Conservation (phyloP, 2,888 invertebrate genomes). For the Dione vanillae region DNA sequence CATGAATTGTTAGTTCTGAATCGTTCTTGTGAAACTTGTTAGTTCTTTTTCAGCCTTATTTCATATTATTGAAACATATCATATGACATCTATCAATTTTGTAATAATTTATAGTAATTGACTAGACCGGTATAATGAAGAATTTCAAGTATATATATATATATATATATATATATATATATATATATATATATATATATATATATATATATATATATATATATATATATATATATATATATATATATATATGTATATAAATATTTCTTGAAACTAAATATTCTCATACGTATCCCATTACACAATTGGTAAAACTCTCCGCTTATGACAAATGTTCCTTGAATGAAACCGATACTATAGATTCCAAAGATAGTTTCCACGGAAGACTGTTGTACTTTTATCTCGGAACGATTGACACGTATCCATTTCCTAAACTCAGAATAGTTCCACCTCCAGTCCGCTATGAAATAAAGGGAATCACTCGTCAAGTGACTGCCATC, state of each 20-base stretch:
- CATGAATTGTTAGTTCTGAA: not conserved
- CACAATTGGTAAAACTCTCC: slow-evolving; percentile 16
- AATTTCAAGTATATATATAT: not conserved
- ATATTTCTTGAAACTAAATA: slow-evolving; percentile 10
- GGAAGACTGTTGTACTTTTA: slow-evolving; percentile 73
- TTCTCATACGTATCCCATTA: slow-evolving; percentile 12
- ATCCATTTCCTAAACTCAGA: slow-evolving; percentile 79
- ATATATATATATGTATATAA: not conserved
- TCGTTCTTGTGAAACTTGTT: no score
- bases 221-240: not conserved
- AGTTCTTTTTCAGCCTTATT: no score
- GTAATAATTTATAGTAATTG: not conserved
- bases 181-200: not conserved
- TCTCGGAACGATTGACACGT: slow-evolving; percentile 75
- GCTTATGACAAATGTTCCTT: slow-evolving; percentile 32
- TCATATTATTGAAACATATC: not conserved
- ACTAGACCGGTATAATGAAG: not conserved
- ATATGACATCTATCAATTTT: not conserved
- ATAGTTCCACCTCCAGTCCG: slow-evolving; percentile 62
- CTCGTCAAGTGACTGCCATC: slow-evolving; percentile 70
- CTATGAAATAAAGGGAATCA: slow-evolving; percentile 82
- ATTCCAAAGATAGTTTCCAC: slow-evolving; percentile 68
- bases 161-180: not conserved
- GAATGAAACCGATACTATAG: slow-evolving; percentile 63
- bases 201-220: not conserved